These are phyloP conservation scores for Agapostemon virescens DNA, from an alignment of 2,888 invertebrate genomes.

Conservation along the genomic window DNA sequence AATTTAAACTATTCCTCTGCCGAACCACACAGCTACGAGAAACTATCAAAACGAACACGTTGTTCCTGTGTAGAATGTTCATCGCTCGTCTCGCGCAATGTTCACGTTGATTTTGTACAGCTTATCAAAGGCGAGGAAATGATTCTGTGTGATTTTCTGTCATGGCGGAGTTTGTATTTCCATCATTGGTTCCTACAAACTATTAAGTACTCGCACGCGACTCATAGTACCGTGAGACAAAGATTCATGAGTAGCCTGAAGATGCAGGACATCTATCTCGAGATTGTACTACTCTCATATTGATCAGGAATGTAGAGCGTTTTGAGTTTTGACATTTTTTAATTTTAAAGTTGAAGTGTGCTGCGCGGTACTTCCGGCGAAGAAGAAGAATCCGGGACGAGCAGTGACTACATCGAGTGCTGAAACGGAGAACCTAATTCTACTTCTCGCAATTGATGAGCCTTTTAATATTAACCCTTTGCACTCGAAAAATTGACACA, in stretches of 20 bases:
- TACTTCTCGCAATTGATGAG: background rate
- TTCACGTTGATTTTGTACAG: conserved; percentile 17
- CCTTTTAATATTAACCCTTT: too few relatives aligned
- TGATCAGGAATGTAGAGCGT: too few relatives aligned
- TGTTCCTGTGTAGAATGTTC: background rate
- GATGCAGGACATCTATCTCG: background rate
- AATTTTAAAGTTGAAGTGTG: background rate
- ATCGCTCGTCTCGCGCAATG: background rate
- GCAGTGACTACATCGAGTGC: background rate
- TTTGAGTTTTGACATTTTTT: too few relatives aligned
- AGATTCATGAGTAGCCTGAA: conserved; percentile 13
- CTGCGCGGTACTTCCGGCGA: too few relatives aligned
- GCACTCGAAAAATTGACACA: too few relatives aligned
- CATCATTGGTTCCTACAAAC: background rate
- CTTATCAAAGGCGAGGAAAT: conserved; percentile 7
- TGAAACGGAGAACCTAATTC: background rate
- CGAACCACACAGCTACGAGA: background rate
- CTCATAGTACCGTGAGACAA: conserved; percentile 31
- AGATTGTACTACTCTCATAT: background rate
- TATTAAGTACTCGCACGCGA: conserved; percentile 42
- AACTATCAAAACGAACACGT: background rate
- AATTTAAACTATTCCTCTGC: background rate
- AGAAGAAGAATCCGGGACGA: too few relatives aligned
- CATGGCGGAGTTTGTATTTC: background rate
- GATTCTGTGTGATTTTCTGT: background rate